Base-by-base conservation (phyloP, 2,888 invertebrate species). In the Rotaria magnacalcarata region DNA sequence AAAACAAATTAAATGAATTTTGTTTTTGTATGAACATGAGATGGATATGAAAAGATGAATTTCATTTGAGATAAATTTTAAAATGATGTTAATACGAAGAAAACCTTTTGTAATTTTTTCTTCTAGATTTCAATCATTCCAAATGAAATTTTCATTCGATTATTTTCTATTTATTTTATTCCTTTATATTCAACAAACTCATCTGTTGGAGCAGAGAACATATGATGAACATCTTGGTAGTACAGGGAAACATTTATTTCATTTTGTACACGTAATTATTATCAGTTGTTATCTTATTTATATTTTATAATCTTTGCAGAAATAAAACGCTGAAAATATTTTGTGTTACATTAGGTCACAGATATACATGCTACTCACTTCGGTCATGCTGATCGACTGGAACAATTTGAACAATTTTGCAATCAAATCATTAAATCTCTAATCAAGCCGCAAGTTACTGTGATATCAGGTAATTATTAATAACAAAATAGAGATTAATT, bases 401-500 rank as follows among this genome's bases (percentile, higher is more conserved):
- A 80, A n/a, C 80, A 80, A 80, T 80, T 80, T 24, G 80, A 80
- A 80, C 43, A 47, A 47, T 80, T 80, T 43, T 80, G 80, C n/a
- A 80, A 43, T 47, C 1, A 80, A 47, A 80, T n/a, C 24, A 80
- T 80, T 10, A 80, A 47, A 43, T 47, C 43, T n/a, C 19, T 80
- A 14, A 80, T 80, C 14, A 47, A 80, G 47, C 80, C 80, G 11
- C 21, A 24, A 47, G 80, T 80, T 8, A 47, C n/a, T 24, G 47
- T 80, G 4, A 34, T 80, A 24, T 47, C 80, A n/a, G 80, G 75
- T 80, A 21, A 75, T 19, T 34, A 19, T 5, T 11, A 14, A 8
- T 52, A 52, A 52, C 52, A 4, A 14, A 14, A 50, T 50, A 52
- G 52, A 52, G 16, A 52, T 3, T 52, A 16, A 43, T 21, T 75